Evolutionary conservation across 2,113 vertebrate genomes (phyloP).

Genomic region (Pedionomus torquatus): DNA sequence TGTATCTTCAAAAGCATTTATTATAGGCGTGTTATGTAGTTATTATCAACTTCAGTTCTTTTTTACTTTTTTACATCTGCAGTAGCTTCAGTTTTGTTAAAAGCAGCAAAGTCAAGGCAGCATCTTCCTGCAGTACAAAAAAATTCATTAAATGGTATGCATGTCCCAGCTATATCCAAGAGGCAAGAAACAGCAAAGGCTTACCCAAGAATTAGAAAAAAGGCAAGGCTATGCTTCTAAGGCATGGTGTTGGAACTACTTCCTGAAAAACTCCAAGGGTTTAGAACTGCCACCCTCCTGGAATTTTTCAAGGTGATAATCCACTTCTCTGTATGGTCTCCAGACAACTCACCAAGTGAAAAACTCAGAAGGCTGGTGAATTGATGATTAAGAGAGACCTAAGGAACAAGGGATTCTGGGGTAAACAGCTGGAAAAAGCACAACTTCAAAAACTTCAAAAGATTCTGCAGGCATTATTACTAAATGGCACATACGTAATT

Average conservation of each 20-base stretch:
- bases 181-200: not conserved
- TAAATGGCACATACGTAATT: not conserved
- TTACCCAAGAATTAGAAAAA: not conserved
- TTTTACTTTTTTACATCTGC: not conserved
- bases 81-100: rapidly evolving
- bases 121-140: not conserved
- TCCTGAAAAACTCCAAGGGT: not conserved
- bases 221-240: not conserved
- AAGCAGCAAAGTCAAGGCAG: not conserved
- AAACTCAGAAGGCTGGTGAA: not conserved
- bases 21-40: not conserved
- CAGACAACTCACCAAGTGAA: not conserved
- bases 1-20: not conserved
- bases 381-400: not conserved
- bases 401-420: not conserved
- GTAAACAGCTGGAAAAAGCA: not conserved
- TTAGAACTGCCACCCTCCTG: not conserved
- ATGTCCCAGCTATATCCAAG: not conserved
- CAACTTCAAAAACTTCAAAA: not conserved
- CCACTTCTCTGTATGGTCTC: not conserved
- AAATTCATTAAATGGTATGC: not conserved
- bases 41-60: not conserved
- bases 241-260: rapidly evolving
- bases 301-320: not conserved
- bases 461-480: not conserved